Percentiles rank a stretch among this genome's conserved stretches.
Evolutionary conservation across 2,113 vertebrate species (phyloP).

Genomic region (Neolamprologus toae): DNA sequence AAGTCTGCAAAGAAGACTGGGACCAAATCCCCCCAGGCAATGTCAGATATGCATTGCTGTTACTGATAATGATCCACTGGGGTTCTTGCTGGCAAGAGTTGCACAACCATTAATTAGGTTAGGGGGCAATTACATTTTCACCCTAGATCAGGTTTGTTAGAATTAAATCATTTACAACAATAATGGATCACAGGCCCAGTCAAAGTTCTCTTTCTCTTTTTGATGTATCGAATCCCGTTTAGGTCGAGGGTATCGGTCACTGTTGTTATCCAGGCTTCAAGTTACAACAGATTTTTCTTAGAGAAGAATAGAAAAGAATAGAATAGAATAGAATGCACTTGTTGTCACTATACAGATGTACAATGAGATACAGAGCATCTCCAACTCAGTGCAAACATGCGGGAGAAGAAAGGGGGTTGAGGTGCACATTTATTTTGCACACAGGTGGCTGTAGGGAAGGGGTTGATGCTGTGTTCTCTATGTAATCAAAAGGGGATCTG

Average conservation of each 20-base stretch:
- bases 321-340: background rate
- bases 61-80: background rate
- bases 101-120: background rate
- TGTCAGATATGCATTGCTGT: rapidly evolving
- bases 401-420: background rate
- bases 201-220: background rate
- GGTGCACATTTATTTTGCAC: background rate
- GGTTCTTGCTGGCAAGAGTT: background rate
- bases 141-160: background rate
- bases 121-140: background rate
- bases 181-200: background rate
- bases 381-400: background rate
- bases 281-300: background rate
- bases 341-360: background rate
- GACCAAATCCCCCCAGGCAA: rapidly evolving
- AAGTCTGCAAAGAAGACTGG: background rate
- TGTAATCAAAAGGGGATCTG: background rate
- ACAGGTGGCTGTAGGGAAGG: background rate
- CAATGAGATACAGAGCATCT: background rate
- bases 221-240: background rate
- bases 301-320: background rate
- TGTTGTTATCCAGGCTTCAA: background rate
- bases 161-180: rapidly evolving
- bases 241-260: rapidly evolving
- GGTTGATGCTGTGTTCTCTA: background rate